Base-by-base conservation (phyloP, 2,888 invertebrate species). In the Apotomis turbidana region DNA sequence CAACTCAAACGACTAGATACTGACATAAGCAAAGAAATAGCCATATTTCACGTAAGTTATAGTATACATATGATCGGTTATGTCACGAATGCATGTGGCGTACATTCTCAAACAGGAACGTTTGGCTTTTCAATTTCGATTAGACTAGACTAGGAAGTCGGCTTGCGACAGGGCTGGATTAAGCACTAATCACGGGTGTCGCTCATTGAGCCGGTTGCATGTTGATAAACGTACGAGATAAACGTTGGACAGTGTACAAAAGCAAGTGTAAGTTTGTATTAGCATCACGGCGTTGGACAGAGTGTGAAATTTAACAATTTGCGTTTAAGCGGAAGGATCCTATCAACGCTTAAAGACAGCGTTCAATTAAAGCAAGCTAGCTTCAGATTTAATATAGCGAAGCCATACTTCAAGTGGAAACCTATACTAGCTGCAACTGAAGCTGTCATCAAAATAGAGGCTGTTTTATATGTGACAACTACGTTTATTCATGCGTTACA, bases 51-150 rank as follows among this genome's bases (percentile, higher is more conserved):
- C 10, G 44, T 15, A 41, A 52, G 13, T 36, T 52, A 5, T n/a
- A 36, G 49, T 27, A 13, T 44, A 51, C 63, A 5, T 49, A 54
- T 12, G 54, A 54, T 38, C 9, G 49, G 58, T 71, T 71, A 71
- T 58, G 55, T 61, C 61, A 67, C 61, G 27, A 49, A 67, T 67
- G 41, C 60, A 67, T 66, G 57, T 67, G 71, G 41, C 5, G 64
- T 44, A 5, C 44, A 57, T 38, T 57, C 60, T 68, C 41, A 38
- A 72, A 61, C 71, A 61, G 67, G 66, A 52, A 51, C 68, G 38
- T 44, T 41, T 68, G 46, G 62, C 71, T 68, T 68, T 72, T 72
- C 71, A 68, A 72, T 63, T 68, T 72, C 68, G 58, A 68, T 54
- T 72, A 72, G 46, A 15, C 51, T 72, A 62, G 41, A 63, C 68